Evolutionary conservation across 2,797 vertebrate genomes (phyloP).

Genomic region (Acanthurus lineatus): DNA sequence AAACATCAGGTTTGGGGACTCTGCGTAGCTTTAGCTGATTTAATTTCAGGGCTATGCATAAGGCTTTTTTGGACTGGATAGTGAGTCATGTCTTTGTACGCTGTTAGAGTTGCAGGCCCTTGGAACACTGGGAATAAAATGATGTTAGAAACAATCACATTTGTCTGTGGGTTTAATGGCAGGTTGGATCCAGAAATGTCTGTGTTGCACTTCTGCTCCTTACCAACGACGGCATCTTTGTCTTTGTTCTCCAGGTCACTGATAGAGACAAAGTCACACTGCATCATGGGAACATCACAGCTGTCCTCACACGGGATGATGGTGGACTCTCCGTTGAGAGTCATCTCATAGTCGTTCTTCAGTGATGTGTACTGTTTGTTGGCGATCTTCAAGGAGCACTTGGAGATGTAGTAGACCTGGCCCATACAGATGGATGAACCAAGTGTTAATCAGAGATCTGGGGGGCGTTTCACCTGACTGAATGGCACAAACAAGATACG

Average conservation of each 20-base stretch:
- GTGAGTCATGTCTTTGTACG: neutral
- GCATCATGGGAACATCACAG: conserved; percentile 91
- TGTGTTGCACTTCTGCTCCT: conserved; percentile 58
- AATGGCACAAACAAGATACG: conserved; percentile 69
- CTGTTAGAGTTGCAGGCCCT: neutral
- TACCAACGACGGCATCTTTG: conserved; percentile 94
- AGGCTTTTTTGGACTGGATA: neutral
- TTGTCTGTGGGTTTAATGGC: neutral
- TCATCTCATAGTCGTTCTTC: conserved; percentile 91
- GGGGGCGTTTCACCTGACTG: conserved; percentile 62
- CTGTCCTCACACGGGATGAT: conserved; percentile 94
- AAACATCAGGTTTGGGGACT: neutral
- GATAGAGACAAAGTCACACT: conserved; percentile 93
- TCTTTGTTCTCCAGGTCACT: conserved; percentile 89
- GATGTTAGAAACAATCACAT: neutral
- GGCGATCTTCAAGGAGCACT: conserved; percentile 94
- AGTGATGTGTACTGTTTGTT: conserved; percentile 98
- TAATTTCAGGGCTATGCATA: neutral
- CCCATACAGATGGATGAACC: conserved; percentile 41
- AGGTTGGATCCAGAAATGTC: conserved; percentile 1
- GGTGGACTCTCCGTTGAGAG: conserved; percentile 88
- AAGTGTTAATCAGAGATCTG: conserved; percentile 62
- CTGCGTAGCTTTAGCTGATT: neutral
- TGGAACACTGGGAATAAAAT: neutral
- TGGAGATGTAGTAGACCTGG: conserved; percentile 97